These are phyloP conservation scores for Zophobas atratus DNA, from an alignment of 1,140 invertebrate species.

Conservation along the genomic window DNA sequence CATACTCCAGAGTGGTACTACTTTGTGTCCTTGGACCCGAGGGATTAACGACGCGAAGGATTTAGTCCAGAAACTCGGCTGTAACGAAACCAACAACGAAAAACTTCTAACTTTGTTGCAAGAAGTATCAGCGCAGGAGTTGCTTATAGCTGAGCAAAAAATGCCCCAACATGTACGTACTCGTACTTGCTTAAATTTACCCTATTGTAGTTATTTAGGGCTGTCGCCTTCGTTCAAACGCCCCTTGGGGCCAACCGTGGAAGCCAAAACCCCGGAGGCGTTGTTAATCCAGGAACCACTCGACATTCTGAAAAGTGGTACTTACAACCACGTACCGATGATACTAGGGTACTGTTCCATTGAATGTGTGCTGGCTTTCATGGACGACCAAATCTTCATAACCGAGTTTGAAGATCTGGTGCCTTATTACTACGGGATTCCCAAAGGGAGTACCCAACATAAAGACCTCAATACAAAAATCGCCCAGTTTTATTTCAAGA, in stretches of 20 bases:
- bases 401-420: conserved; percentile 2
- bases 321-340: conserved; percentile 72
- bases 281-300: conserved; percentile 68
- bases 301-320: conserved; percentile 65
- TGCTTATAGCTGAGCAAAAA: conserved; percentile 60
- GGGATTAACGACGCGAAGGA: background rate
- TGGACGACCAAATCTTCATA: conserved; percentile 51
- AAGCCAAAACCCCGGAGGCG: conserved; percentile 61
- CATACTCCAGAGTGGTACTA: conserved; percentile 76
- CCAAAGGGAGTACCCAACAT: conserved; percentile 67
- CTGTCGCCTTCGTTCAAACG: background rate
- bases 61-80: background rate
- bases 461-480: conserved; percentile 68
- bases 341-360: conserved; percentile 73
- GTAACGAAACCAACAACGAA: background rate
- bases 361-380: conserved; percentile 71
- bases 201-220: too few species aligned
- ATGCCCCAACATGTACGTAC: too few species aligned
- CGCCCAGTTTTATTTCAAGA: conserved; percentile 64
- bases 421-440: conserved; percentile 11
- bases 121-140: conserved; percentile 65
- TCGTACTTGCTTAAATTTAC: too few species aligned
- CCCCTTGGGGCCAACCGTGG: conserved; percentile 51
- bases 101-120: conserved; percentile 66
- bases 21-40: conserved; percentile 58